A percentile compares a stretch with the other conserved stretches of the same genome.
Conservation (phyloP, 2,797 vertebrate genomes). For the Sebastiscus albofasciatus region DNA sequence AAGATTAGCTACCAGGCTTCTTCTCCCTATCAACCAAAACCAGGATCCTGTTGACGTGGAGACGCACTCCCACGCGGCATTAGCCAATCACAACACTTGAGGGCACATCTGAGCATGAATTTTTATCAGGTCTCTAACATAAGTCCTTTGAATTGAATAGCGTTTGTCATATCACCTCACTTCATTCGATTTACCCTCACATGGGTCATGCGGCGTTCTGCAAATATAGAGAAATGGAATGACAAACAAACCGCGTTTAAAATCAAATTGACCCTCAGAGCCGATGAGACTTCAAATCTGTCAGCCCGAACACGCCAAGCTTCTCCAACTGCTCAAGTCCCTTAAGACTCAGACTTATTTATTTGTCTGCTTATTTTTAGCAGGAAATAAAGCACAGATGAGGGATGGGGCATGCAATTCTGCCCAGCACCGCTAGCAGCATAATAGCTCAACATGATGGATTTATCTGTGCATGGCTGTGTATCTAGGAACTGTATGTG, state of each 20-base stretch:
- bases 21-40: conserved; percentile 59
- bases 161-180: conserved; percentile 48
- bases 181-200: conserved; percentile 33
- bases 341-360: conserved; percentile 56
- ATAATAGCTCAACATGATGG: conserved; percentile 80
- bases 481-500: conserved; percentile 54
- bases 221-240: conserved; percentile 45
- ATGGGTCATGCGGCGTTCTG: conserved; percentile 28
- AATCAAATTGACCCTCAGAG: conserved; percentile 54
- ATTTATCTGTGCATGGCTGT: conserved; percentile 65
- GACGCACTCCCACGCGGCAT: conserved; percentile 51
- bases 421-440: conserved; percentile 62
- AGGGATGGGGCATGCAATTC: conserved; percentile 67
- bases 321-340: conserved; percentile 36
- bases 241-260: conserved; percentile 49
- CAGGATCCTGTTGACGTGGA: conserved; percentile 55
- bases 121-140: conserved; percentile 57
- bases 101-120: conserved; percentile 49
- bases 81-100: conserved; percentile 53
- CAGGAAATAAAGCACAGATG: conserved; percentile 66
- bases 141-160: conserved; percentile 55
- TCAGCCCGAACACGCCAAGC: conserved; percentile 26
- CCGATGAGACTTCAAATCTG: conserved; percentile 34
- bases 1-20: conserved; percentile 57
- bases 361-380: conserved; percentile 77